phyloP scores from a whole-genome alignment of 2,888 invertebrate species.

The Andrena dorsata region DNA sequence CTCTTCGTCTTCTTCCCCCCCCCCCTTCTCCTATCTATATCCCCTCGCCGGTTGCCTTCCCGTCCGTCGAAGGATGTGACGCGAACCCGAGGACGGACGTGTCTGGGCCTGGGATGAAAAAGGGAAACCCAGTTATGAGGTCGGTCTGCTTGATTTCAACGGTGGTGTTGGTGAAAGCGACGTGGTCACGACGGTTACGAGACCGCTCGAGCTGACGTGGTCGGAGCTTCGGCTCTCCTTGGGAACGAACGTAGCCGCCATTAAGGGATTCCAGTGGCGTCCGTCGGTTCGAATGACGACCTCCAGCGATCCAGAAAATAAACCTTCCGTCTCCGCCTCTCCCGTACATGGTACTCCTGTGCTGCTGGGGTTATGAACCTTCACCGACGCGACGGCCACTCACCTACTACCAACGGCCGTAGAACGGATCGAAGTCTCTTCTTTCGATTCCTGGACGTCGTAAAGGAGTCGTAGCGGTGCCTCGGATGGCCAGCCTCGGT shows the following conservation, averaged over 20 bases:
- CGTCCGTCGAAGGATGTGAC: background rate
- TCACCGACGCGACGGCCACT: conserved; percentile 49
- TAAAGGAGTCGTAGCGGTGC: conserved; percentile 41
- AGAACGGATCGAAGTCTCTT: conserved; percentile 46
- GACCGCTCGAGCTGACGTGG: conserved; percentile 63
- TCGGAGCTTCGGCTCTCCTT: conserved; percentile 61
- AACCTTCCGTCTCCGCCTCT: conserved; percentile 67
- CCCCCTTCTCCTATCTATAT: background rate
- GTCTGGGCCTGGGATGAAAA: background rate
- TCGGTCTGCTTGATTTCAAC: conserved; percentile 13
- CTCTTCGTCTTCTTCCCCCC: background rate
- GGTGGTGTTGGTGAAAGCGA: conserved; percentile 15
- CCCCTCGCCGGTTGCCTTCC: background rate
- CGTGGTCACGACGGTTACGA: conserved; percentile 56
- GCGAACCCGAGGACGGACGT: background rate
- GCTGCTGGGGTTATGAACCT: conserved; percentile 68
- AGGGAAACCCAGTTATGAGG: background rate
- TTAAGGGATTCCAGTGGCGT: conserved; percentile 79
- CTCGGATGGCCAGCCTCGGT: background rate
- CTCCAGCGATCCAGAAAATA: conserved; percentile 80
- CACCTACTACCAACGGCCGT: conserved; percentile 33
- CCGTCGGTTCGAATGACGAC: conserved; percentile 79
- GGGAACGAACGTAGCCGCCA: conserved; percentile 71
- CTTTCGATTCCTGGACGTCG: conserved; percentile 39
- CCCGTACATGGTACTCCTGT: conserved; percentile 31